phyloP scores from a whole-genome alignment of 1,140 invertebrate species.

The Cotesia vestalis region DNA sequence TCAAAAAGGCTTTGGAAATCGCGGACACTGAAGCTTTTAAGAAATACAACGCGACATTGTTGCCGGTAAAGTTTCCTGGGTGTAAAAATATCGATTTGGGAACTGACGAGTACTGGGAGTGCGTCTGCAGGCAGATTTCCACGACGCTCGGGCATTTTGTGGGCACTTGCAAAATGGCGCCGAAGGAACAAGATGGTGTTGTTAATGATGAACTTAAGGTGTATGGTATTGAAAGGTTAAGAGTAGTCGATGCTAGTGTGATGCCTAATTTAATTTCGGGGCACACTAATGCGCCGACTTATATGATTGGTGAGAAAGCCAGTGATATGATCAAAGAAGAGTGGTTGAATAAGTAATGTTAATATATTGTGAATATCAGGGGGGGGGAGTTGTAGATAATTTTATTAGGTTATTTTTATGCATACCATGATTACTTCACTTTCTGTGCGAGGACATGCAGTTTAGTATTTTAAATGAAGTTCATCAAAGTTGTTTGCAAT shows the following conservation, averaged over 20 bases:
- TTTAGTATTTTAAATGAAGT: too few relatives aligned
- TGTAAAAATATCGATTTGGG: conserved; percentile 71
- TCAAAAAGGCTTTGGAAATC: conserved; percentile 74
- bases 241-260: conserved; percentile 65
- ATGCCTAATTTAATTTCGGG: conserved; percentile 65
- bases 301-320: conserved; percentile 67
- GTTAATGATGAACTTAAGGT: conserved; percentile 62
- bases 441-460: too few relatives aligned
- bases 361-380: too few relatives aligned
- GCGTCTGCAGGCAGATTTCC: conserved; percentile 73
- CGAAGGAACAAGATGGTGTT: conserved; percentile 55
- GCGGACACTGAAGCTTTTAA: conserved; percentile 71
- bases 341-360: conserved; percentile 40
- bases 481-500: too few relatives aligned
- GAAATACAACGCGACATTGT: conserved; percentile 70
- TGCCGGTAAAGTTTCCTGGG: conserved; percentile 72
- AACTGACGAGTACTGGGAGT: conserved; percentile 79
- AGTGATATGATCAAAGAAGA: conserved; percentile 66
- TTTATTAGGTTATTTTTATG: too few relatives aligned
- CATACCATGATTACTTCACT: too few relatives aligned
- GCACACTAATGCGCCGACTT: conserved; percentile 63
- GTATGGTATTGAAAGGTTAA: conserved; percentile 59
- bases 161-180: conserved; percentile 72
- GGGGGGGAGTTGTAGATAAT: too few relatives aligned
- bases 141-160: conserved; percentile 81